phyloP scores from a whole-genome alignment of 2,113 vertebrate species.

The Maylandia zebra region DNA sequence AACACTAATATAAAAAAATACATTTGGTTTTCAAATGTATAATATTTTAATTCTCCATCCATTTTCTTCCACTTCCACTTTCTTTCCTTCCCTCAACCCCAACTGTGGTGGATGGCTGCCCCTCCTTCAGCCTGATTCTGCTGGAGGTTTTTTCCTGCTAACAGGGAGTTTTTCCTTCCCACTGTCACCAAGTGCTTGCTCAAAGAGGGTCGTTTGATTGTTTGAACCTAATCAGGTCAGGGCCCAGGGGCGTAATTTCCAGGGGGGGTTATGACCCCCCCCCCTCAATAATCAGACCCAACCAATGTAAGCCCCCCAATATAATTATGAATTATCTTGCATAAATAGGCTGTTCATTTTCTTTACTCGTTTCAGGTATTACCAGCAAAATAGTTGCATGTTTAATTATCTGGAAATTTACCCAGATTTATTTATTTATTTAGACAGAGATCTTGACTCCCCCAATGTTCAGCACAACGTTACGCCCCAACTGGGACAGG shows the following conservation, averaged over 20 bases:
- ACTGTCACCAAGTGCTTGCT: background rate
- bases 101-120: background rate
- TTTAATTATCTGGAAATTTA: background rate
- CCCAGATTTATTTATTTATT: background rate
- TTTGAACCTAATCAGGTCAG: background rate
- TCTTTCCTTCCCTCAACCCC: background rate
- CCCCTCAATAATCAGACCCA: background rate
- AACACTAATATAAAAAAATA: background rate
- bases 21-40: background rate
- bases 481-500: background rate
- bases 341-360: background rate
- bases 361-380: background rate
- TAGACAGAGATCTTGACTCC: background rate
- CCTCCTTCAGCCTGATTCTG: background rate
- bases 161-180: background rate
- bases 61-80: background rate
- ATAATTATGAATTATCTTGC: background rate
- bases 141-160: background rate
- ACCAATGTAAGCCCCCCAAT: background rate
- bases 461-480: background rate
- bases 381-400: background rate
- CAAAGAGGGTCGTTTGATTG: background rate
- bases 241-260: fast-evolving
- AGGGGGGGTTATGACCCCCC: background rate
- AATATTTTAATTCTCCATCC: background rate